Evolutionary conservation across 2,888 invertebrate species (phyloP), one percentile per base, ranked within the genome.

Genomic region (Cryptophagus acutangulus): DNA sequence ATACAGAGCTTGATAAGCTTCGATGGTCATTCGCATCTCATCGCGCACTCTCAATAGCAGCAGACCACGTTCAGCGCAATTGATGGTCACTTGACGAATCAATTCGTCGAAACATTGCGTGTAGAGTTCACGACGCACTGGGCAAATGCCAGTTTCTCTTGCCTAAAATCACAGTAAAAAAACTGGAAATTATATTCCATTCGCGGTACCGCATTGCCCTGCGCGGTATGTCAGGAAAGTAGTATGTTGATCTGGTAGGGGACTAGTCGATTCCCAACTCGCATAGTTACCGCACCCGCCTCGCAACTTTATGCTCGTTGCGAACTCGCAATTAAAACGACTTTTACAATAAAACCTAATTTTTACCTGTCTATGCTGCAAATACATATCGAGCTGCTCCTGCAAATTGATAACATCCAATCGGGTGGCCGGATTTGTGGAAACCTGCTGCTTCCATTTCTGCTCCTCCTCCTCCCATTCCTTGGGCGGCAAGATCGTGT

Each of bases 401-500:
- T 96, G 95, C 10, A 99, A 76, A 70, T 93, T 94, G 50, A 95
- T 86, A 9, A 97, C 94, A 71, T 97, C 97, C 55, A 93, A 74
- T 35, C 97, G 77, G 0, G 97, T 97, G 1, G 96, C 94, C 2
- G 97, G 97, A 2, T 90, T 93, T 40, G 93, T 92, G 1, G 96
- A 96, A 51, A 97, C 92, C 66, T 84, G 84, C 70, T 92, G 91
- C 17, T 84, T 81, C 92, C 92, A 92, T 62, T 88, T 74, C 69
- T 93, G 90, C 1, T 90, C 91, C 54, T 89, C 86, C 65, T 94
- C 90, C 63, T 90, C 89, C 94, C 94, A 95, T 74, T 93, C 90
- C 64, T 87, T 85, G 2, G 95, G 94, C 3, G 95, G 94, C 46
- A 95, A 71, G 60, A 95, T 94, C 10, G 87, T 84, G 70, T 95